Percentiles rank a stretch among this genome's conserved stretches.
Evolutionary conservation across 2,113 vertebrate species (phyloP).

Genomic region (Oreotrochilus melanogaster): DNA sequence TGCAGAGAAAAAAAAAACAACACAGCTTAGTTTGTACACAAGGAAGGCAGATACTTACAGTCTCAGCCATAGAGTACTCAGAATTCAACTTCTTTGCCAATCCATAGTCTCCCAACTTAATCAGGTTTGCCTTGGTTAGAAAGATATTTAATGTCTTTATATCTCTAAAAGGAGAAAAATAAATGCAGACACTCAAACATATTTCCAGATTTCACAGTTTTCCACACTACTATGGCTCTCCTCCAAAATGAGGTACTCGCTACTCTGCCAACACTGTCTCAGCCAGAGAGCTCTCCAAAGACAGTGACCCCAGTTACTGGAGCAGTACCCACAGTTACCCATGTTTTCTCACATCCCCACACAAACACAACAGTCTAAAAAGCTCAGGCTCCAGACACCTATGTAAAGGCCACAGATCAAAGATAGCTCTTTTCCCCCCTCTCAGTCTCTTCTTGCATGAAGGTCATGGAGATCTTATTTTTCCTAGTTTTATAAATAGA

Average conservation of each 20-base stretch:
- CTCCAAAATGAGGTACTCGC: not conserved
- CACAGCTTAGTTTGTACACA: not conserved
- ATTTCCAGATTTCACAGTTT: not conserved
- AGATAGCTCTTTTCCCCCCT: not conserved
- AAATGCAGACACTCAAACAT: not conserved
- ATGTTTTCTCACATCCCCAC: not conserved
- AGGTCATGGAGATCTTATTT: conserved; percentile 29
- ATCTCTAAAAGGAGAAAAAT: conserved; percentile 82
- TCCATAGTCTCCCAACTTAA: conserved; percentile 97
- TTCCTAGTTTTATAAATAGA: conserved; percentile 45
- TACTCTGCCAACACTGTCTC: not conserved
- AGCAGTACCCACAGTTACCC: not conserved
- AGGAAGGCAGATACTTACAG: conserved; percentile 79
- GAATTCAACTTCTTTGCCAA: conserved; percentile 96
- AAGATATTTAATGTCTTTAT: conserved; percentile 99
- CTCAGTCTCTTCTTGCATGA: not conserved
- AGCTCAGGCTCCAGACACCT: not conserved
- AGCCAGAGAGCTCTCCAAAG: not conserved
- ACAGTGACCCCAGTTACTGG: not conserved
- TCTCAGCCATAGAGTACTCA: conserved; percentile 97
- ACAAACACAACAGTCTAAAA: not conserved
- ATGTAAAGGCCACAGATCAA: conserved; percentile 23
- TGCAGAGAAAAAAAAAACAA: not conserved
- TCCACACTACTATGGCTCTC: not conserved
- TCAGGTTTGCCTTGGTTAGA: conserved; percentile 97